A percentile compares a stretch with the other conserved stretches of the same genome.
phyloP scores from a whole-genome alignment of 2,888 invertebrate genomes.

The Apoda limacodes region DNA sequence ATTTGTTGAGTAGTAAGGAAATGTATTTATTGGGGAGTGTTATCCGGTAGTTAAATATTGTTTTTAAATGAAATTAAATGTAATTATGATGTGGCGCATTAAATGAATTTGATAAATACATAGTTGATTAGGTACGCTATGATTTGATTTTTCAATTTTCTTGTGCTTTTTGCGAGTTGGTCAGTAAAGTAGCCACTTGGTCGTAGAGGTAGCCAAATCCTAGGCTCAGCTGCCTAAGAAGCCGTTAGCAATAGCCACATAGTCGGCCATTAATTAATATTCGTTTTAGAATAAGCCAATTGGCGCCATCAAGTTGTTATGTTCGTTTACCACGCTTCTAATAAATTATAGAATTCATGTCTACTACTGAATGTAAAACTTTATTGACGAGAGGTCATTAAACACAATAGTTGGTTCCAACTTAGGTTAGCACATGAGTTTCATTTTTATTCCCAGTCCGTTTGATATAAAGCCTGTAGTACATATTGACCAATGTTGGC shows the following conservation, averaged over 20 bases:
- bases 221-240: conserved; percentile 33
- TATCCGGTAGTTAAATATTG: too few species aligned
- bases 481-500: too few species aligned
- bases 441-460: conserved; percentile 26
- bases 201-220: conserved; percentile 27
- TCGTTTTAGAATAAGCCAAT: conserved; percentile 67
- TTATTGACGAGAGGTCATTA: conserved; percentile 67
- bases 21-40: too few species aligned
- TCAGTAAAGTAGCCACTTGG: too few species aligned
- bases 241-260: conserved; percentile 67
- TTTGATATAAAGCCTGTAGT: too few species aligned
- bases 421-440: conserved; percentile 41
- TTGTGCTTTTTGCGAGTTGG: too few species aligned
- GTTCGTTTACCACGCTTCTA: conserved; percentile 62
- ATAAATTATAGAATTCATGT: conserved; percentile 34
- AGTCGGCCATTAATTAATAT: conserved; percentile 64
- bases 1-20: too few species aligned
- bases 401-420: conserved; percentile 71
- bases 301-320: conserved; percentile 49
- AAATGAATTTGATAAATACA: too few species aligned
- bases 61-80: too few species aligned
- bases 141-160: too few species aligned
- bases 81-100: too few species aligned
- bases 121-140: too few species aligned
- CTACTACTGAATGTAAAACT: conserved; percentile 41